Percentiles rank a stretch among this genome's conserved stretches.
These are phyloP conservation scores for Prunella strophiata DNA, from an alignment of 2,797 vertebrate species.

Conservation along the genomic window DNA sequence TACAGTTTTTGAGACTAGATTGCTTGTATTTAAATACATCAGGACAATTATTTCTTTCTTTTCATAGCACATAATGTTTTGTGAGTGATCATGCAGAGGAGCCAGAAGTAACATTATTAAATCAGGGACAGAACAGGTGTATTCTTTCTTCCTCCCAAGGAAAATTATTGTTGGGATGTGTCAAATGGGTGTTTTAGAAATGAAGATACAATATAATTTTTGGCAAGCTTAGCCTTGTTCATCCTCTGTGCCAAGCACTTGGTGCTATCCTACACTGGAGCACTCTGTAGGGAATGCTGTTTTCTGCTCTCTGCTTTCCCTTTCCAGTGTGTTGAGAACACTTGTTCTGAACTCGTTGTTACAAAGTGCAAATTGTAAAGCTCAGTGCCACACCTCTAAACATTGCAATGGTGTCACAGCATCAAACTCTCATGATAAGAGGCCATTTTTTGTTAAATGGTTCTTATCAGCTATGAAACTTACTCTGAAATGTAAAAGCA, in stretches of 20 bases:
- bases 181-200: not conserved
- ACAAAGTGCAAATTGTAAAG: not conserved
- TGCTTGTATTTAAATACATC: not conserved
- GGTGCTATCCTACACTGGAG: not conserved
- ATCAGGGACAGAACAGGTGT: not conserved
- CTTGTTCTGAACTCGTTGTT: not conserved
- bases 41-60: not conserved
- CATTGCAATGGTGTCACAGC: not conserved
- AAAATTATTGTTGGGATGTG: not conserved
- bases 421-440: not conserved
- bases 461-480: not conserved
- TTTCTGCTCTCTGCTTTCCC: not conserved
- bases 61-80: not conserved
- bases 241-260: not conserved
- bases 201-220: not conserved
- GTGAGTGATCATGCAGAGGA: not conserved
- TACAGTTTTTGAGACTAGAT: not conserved
- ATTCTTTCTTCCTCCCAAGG: not conserved
- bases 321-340: not conserved
- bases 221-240: not conserved
- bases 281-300: not conserved
- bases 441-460: not conserved
- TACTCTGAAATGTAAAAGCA: not conserved
- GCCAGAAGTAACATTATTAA: slow-evolving; percentile 31
- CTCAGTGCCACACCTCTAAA: not conserved